Percentiles rank a stretch among this genome's conserved stretches.
Evolutionary conservation across 2,113 vertebrate genomes (phyloP).

Genomic region (Dipodomys spectabilis): DNA sequence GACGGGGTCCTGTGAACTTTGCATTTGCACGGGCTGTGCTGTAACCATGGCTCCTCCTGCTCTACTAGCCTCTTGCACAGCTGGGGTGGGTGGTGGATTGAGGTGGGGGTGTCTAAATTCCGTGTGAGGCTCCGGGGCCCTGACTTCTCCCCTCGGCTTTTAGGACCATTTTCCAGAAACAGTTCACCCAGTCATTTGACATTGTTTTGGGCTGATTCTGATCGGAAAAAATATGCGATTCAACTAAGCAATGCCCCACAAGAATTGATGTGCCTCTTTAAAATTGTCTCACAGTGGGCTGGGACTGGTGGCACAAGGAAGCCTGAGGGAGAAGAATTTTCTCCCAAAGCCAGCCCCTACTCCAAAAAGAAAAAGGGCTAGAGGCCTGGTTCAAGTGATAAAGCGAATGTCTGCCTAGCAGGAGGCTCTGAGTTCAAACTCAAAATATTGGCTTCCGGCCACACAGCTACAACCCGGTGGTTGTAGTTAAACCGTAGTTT

Average conservation of each 20-base stretch:
- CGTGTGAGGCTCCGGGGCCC: background rate
- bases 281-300: too few relatives aligned
- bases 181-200: background rate
- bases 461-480: accelerated
- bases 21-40: too few relatives aligned
- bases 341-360: too few relatives aligned
- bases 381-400: too few relatives aligned
- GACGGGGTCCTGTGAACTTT: too few relatives aligned
- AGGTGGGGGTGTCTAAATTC: too few relatives aligned
- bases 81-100: too few relatives aligned
- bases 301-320: background rate
- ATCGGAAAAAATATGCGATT: background rate
- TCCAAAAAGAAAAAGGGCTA: too few relatives aligned
- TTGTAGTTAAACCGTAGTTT: background rate
- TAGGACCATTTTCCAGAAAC: background rate
- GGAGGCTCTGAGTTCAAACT: too few relatives aligned
- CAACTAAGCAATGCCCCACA: background rate
- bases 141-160: background rate
- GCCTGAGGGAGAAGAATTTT: background rate
- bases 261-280: background rate
- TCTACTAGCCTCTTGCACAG: too few relatives aligned
- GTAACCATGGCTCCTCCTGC: too few relatives aligned
- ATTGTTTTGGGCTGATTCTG: background rate
- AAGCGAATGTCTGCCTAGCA: too few relatives aligned
- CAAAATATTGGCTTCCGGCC: background rate